Conservation (phyloP, 1,140 invertebrate genomes). For the Arion vulgaris region DNA sequence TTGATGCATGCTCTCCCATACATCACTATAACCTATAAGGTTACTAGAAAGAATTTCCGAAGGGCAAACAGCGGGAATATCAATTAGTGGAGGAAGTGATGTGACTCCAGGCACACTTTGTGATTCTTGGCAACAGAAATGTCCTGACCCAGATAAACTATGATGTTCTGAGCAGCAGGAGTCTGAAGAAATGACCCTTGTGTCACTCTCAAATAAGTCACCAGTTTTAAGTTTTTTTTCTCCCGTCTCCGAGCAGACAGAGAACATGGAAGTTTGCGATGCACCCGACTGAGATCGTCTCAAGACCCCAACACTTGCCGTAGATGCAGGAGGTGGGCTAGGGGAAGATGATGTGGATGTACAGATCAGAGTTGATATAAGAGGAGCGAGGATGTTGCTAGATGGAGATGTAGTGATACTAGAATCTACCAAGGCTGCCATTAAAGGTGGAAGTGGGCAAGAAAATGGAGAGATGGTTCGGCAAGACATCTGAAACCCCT, state of each 20-base stretch:
- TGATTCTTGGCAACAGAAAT: neutral
- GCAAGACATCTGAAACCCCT: neutral
- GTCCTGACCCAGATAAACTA: neutral
- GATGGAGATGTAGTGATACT: neutral
- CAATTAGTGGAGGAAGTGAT: neutral
- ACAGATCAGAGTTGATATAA: neutral
- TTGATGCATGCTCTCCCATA: neutral
- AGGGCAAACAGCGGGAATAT: neutral
- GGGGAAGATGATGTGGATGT: neutral
- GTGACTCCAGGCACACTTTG: neutral
- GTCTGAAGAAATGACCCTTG: slow-evolving; percentile 45
- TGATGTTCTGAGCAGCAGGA: slow-evolving; percentile 47
- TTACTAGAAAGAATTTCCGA: neutral
- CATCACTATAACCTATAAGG: neutral
- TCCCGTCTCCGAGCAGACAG: slow-evolving; percentile 62
- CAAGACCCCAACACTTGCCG: neutral
- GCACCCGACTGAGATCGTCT: slow-evolving; percentile 42
- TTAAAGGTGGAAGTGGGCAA: neutral
- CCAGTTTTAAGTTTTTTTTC: slow-evolving; percentile 48
- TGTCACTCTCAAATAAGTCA: slow-evolving; percentile 15
- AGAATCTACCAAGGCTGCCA: neutral
- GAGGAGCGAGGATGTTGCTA: neutral
- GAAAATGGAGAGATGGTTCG: neutral
- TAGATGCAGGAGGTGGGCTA: neutral
- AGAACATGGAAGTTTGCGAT: slow-evolving; percentile 52